Evolutionary conservation across 2,888 invertebrate species (phyloP).

Genomic region (Eubasilissa splendida): DNA sequence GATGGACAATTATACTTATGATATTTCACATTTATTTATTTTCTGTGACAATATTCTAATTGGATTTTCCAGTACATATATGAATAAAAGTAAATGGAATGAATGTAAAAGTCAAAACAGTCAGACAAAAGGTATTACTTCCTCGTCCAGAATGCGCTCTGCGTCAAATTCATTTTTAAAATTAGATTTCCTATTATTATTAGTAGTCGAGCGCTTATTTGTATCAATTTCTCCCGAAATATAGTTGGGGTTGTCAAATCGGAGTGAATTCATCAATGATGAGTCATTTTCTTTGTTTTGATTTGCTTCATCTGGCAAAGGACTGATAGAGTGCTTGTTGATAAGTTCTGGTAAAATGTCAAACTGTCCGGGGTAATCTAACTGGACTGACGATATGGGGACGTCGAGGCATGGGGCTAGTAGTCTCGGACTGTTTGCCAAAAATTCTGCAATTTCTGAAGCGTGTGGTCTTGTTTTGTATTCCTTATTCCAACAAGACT

Average conservation of each 20-base stretch:
- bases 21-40: no score
- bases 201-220: constrained; percentile 18
- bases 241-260: constrained; percentile 57
- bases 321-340: constrained; percentile 31
- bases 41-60: no score
- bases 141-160: constrained; percentile 50
- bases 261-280: constrained; percentile 45
- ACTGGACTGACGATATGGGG: constrained; percentile 81
- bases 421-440: constrained; percentile 84
- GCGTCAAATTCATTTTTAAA: constrained; percentile 38
- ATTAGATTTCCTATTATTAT: constrained; percentile 36
- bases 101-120: constrained; percentile 29
- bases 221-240: constrained; percentile 48
- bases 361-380: constrained; percentile 74
- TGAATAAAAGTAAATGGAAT: background rate
- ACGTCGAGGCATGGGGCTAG: constrained; percentile 85
- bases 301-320: constrained; percentile 20
- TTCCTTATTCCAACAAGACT: constrained; percentile 85
- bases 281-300: constrained; percentile 44
- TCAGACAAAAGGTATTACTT: constrained; percentile 53
- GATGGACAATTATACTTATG: no score
- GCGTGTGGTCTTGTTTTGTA: constrained; percentile 82
- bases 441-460: constrained; percentile 84
- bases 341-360: constrained; percentile 52
- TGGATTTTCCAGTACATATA: no score